A percentile compares a stretch with the other conserved stretches of the same genome.
These are phyloP conservation scores for Champsocephalus esox DNA, from an alignment of 2,797 vertebrate species.

Conservation along the genomic window DNA sequence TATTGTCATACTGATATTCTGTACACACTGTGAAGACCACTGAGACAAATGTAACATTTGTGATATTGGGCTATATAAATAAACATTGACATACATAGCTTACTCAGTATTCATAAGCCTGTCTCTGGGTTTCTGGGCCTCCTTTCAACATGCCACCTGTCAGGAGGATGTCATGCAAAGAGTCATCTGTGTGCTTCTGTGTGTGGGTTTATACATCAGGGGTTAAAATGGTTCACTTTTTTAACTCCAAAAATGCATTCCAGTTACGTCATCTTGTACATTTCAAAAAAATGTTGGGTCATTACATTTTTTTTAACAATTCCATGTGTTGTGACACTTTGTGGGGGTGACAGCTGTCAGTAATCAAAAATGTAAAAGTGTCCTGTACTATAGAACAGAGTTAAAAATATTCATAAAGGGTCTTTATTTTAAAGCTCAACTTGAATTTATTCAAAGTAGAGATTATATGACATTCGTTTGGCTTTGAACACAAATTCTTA, in stretches of 20 bases:
- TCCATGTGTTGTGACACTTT: constrained; percentile 8
- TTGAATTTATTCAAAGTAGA: background rate
- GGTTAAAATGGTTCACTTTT: background rate
- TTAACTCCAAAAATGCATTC: background rate
- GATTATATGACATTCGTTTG: background rate
- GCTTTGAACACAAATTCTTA: too few species aligned
- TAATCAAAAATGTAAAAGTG: background rate
- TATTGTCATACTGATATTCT: too few species aligned
- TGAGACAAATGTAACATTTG: too few species aligned
- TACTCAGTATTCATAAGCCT: constrained; percentile 23
- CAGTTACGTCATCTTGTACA: background rate
- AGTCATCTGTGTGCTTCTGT: constrained; percentile 8
- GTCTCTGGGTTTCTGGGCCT: constrained; percentile 24
- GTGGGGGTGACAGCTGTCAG: constrained; percentile 11
- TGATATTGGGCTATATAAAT: too few species aligned
- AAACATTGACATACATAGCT: too few species aligned
- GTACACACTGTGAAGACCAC: too few species aligned
- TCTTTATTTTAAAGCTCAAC: background rate
- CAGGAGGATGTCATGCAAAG: constrained; percentile 23
- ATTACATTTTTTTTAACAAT: background rate
- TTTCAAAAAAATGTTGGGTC: background rate
- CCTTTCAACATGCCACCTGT: constrained; percentile 43
- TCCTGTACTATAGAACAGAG: background rate
- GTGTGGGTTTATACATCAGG: too few species aligned
- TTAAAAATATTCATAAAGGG: background rate